These are phyloP conservation scores for Hippocampus barbouri DNA, from an alignment of 2,113 vertebrate species.

Conservation along the genomic window DNA sequence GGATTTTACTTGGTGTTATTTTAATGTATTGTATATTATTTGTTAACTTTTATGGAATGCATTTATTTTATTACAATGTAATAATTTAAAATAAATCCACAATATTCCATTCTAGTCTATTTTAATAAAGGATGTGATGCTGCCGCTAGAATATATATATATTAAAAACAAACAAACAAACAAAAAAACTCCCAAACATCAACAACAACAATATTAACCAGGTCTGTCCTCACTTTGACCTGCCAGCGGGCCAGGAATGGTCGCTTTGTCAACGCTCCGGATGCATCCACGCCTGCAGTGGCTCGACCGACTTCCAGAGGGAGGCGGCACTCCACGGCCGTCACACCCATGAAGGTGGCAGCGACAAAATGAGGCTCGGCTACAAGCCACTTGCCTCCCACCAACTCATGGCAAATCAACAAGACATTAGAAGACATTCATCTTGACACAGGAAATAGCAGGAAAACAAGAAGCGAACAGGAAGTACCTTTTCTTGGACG, in stretches of 20 bases:
- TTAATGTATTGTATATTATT: too few species aligned
- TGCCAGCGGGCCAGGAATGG: constrained; percentile 76
- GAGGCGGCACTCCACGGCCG: constrained; percentile 77
- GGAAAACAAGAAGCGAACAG: not conserved
- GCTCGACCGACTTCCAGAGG: constrained; percentile 60
- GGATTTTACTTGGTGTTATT: too few species aligned
- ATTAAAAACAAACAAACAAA: too few species aligned
- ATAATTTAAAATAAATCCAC: too few species aligned
- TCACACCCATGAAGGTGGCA: constrained; percentile 71
- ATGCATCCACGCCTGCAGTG: constrained; percentile 40
- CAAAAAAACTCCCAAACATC: too few species aligned
- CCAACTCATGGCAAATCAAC: constrained; percentile 63
- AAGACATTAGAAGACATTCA: not conserved
- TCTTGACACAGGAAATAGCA: not conserved
- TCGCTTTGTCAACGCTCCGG: constrained; percentile 48
- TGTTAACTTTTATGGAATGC: too few species aligned
- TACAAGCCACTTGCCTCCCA: constrained; percentile 70
- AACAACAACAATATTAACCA: too few species aligned
- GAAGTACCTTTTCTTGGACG: constrained; percentile 81
- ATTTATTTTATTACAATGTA: too few species aligned
- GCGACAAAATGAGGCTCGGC: constrained; percentile 65
- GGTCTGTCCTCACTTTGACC: constrained; percentile 79
- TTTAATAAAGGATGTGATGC: too few species aligned
- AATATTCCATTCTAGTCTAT: too few species aligned
- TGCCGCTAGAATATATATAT: too few species aligned